These are phyloP conservation scores for Notodonta dromedarius DNA, from an alignment of 2,888 invertebrate genomes.

Conservation along the genomic window DNA sequence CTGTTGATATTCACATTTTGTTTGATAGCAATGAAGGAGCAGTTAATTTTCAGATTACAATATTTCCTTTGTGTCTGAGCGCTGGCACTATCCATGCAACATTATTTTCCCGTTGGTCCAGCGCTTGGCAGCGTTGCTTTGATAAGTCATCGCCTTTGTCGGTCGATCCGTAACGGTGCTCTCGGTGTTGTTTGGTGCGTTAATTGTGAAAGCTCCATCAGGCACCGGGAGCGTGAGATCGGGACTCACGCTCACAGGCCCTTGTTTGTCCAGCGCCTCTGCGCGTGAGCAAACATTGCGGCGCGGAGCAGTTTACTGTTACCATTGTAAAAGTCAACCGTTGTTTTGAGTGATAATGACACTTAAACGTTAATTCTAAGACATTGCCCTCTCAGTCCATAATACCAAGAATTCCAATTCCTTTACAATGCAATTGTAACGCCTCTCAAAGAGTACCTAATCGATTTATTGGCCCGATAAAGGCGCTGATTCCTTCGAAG, in stretches of 20 bases:
- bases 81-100: slow-evolving; percentile 16
- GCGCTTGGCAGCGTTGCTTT: slow-evolving; percentile 22
- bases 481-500: neutral
- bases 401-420: neutral
- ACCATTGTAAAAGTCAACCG: slow-evolving; percentile 40
- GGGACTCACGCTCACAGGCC: slow-evolving; percentile 41
- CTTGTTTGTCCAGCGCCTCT: slow-evolving; percentile 46
- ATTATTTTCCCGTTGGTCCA: slow-evolving; percentile 24
- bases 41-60: slow-evolving; percentile 25
- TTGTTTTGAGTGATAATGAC: slow-evolving; percentile 14
- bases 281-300: slow-evolving; percentile 59
- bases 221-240: slow-evolving; percentile 46
- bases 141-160: slow-evolving; percentile 26
- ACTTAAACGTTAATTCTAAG: neutral
- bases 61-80: slow-evolving; percentile 15
- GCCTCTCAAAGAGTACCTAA: neutral
- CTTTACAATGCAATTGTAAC: neutral
- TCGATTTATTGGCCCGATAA: neutral
- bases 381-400: neutral
- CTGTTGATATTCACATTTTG: slow-evolving; percentile 15
- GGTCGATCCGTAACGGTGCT: slow-evolving; percentile 38
- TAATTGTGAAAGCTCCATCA: slow-evolving; percentile 60
- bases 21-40: slow-evolving; percentile 16
- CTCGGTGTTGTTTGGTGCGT: slow-evolving; percentile 40
- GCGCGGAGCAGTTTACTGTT: slow-evolving; percentile 56